Evolutionary conservation across 2,888 invertebrate genomes (phyloP).

Genomic region (Oxystoma pomonae): DNA sequence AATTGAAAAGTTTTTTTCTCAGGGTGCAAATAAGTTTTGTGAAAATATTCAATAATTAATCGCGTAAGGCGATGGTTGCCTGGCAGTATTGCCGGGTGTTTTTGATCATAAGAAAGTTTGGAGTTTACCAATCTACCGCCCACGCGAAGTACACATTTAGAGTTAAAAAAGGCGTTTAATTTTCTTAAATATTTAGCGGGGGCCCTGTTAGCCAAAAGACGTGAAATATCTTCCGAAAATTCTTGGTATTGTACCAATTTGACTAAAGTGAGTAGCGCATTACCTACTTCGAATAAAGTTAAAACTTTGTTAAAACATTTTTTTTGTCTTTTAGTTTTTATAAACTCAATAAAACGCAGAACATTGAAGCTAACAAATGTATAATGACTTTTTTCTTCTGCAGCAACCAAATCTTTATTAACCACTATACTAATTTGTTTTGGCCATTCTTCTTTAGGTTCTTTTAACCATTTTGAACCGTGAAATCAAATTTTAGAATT

Average conservation of each 20-base stretch:
- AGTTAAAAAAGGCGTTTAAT: not conserved
- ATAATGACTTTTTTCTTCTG: too few relatives aligned
- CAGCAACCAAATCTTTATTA: too few relatives aligned
- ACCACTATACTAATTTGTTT: too few relatives aligned
- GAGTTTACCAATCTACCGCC: not conserved
- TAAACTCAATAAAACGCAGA: too few relatives aligned
- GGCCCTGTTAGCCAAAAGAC: not conserved
- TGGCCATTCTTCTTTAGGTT: not conserved
- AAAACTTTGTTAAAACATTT: too few relatives aligned
- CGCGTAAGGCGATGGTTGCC: not conserved
- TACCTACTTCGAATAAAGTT: too few relatives aligned
- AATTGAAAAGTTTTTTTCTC: not conserved
- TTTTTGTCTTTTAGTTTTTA: too few relatives aligned
- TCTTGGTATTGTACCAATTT: not conserved
- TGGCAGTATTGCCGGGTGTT: not conserved
- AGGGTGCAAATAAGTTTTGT: constrained; percentile 1
- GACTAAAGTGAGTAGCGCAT: not conserved
- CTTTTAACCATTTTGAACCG: not conserved
- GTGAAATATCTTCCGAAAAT: not conserved
- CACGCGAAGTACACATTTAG: not conserved
- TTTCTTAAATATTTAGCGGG: not conserved
- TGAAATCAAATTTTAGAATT: not conserved
- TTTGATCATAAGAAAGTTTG: not conserved
- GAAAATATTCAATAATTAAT: not conserved
- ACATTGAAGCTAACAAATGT: too few relatives aligned